Evolutionary conservation across 1,140 invertebrate genomes (phyloP).

Genomic region (Caerostris darwini): DNA sequence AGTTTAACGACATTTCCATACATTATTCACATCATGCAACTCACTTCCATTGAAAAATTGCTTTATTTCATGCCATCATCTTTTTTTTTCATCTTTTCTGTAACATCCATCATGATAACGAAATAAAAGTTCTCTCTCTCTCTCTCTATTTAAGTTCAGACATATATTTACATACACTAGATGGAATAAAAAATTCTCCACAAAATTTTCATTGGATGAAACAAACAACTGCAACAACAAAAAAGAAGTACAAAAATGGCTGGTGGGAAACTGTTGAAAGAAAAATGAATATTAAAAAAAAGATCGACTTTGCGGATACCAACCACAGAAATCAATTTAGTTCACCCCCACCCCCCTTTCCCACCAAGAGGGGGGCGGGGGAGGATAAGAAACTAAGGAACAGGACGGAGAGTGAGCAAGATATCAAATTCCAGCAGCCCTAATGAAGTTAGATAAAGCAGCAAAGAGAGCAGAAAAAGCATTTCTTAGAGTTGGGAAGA

Average conservation of each 20-base stretch:
- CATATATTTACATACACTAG: background rate
- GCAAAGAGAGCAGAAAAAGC: no score
- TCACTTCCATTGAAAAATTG: no score
- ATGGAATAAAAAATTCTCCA: background rate
- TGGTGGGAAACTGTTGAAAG: background rate
- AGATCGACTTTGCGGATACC: background rate
- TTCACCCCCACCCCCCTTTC: background rate
- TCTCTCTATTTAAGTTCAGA: background rate
- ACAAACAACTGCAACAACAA: background rate
- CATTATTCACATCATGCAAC: no score
- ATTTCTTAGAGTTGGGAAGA: background rate
- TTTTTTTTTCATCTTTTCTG: background rate
- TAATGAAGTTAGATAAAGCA: no score
- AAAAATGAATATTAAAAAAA: constrained; percentile 54
- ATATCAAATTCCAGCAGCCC: no score
- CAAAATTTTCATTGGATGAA: background rate
- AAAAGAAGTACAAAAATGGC: background rate
- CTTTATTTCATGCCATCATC: background rate
- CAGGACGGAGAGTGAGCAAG: background rate
- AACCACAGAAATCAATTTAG: constrained; percentile 66
- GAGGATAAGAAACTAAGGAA: background rate
- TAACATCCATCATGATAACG: constrained; percentile 5
- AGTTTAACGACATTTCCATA: no score
- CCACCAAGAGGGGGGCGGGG: background rate
- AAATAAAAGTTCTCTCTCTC: background rate